Percentiles rank a stretch among this genome's conserved stretches.
These are phyloP conservation scores for Siniperca knerii DNA, from an alignment of 2,113 vertebrate genomes.

Conservation along the genomic window DNA sequence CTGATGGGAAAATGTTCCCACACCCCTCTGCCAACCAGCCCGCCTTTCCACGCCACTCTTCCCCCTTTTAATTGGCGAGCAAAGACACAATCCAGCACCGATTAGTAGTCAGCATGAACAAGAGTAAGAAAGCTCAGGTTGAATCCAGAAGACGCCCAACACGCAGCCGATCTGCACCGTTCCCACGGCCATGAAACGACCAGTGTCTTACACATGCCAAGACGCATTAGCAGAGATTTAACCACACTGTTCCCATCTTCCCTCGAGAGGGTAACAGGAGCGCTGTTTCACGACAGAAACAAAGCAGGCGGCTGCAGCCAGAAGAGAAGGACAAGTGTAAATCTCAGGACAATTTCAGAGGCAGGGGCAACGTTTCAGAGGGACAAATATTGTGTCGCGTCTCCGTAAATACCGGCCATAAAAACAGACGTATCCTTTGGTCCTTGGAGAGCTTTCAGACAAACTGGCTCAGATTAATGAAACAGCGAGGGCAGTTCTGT, in stretches of 20 bases:
- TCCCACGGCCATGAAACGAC: conserved; percentile 38
- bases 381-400: conserved; percentile 61
- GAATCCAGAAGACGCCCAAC: conserved; percentile 15
- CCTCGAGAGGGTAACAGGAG: conserved; percentile 13
- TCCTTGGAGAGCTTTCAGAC: conserved; percentile 63
- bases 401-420: conserved; percentile 73
- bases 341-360: conserved; percentile 51
- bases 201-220: background rate
- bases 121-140: conserved; percentile 36
- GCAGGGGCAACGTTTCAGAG: conserved; percentile 44
- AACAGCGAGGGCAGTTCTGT: conserved; percentile 48
- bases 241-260: conserved; percentile 13
- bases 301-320: background rate
- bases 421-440: conserved; percentile 57
- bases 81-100: conserved; percentile 14
- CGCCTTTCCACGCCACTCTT: background rate
- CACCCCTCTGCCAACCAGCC: background rate
- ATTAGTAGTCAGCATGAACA: conserved; percentile 8
- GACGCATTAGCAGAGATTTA: conserved; percentile 42
- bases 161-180: conserved; percentile 1
- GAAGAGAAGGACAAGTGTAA: conserved; percentile 49
- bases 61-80: conserved; percentile 13
- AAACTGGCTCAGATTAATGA: conserved; percentile 61
- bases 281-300: background rate
- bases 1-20: conserved; percentile 24